Base-by-base conservation (phyloP, 2,888 invertebrate species). In the Cartodere bifasciata region DNA sequence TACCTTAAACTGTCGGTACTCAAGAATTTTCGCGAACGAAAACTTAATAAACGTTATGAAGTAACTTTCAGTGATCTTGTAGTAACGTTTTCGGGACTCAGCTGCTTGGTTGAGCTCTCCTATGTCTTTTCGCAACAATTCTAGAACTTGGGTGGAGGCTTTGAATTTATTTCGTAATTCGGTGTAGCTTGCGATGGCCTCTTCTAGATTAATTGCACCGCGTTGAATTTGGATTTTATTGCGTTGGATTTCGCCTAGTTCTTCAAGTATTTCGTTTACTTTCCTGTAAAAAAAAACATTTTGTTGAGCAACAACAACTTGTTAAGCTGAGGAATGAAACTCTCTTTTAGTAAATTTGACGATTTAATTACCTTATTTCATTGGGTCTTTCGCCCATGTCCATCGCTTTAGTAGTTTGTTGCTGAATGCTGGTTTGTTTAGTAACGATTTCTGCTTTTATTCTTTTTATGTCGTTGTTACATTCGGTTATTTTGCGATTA, bases 1-100 rank as follows among this genome's bases (percentile, higher is more conserved):
- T 54, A 73, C 73, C 46, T 68, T 63, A 49, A 72, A 76, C 3
- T 70, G 65, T 37, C 75, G 56, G 22, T 68, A 46, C 16, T 60
- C 58, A 12, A 77, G 55, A 24, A 74, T 64, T 14, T 63, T 63
- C 39, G 63, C 60, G 50, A 76, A 77, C 2, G 62, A 55, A 32
- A 51, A 45, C 34, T 60, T 56, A 4, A 66, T 56, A 28, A 47
- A 56, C 10, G 46, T 42, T 4, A 58, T 51, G 24, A 65, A 62
- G 23, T 50, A 51, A 26, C 50, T 49, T 41, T 63, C 60, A 16
- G 63, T 56, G 1, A 49, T 35, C 20, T 48, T 43, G 37, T 58
- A 67, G 17, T 56, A 44, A 5, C 40, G 37, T 6, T 48, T 56
- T 21, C 67, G 47, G n/a, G 43, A 28, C 4, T 49, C 37, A 46